Percentiles rank a stretch among this genome's conserved stretches.
Conservation (phyloP, 2,113 vertebrate genomes). For the Phalacrocorax brasilianus region DNA sequence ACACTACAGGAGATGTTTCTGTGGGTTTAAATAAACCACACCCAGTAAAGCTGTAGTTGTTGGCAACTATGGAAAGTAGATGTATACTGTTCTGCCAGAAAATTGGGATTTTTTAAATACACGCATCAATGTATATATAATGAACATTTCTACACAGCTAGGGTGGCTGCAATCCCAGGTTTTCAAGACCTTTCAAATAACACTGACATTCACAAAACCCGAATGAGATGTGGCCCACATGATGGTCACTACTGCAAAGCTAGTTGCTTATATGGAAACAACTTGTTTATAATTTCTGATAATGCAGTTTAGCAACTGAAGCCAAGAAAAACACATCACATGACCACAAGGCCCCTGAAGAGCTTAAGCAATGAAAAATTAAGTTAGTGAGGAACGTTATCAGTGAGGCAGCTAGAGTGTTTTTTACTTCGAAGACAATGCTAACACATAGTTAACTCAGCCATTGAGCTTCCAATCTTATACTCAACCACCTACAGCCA, state of each 20-base stretch:
- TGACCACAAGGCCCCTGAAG: not conserved
- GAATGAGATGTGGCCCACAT: rapidly evolving
- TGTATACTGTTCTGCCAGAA: not conserved
- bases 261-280: not conserved
- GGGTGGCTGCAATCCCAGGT: not conserved
- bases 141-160: not conserved
- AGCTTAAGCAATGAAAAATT: not conserved
- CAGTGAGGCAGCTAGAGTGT: not conserved
- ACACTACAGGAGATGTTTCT: not conserved
- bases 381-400: not conserved
- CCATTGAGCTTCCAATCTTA: not conserved
- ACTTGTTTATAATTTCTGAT: not conserved
- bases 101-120: not conserved
- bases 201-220: not conserved
- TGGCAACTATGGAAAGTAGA: not conserved
- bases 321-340: not conserved
- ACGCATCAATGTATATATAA: not conserved
- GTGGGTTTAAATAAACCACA: not conserved
- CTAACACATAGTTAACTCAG: rapidly evolving
- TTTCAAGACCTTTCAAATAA: not conserved
- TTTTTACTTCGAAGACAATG: not conserved
- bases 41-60: not conserved
- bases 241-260: not conserved
- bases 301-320: not conserved
- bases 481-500: not conserved